Evolutionary conservation across 1,140 invertebrate genomes (phyloP), one percentile per base, ranked within the genome.

Genomic region (Druon quercuslanigerum): DNA sequence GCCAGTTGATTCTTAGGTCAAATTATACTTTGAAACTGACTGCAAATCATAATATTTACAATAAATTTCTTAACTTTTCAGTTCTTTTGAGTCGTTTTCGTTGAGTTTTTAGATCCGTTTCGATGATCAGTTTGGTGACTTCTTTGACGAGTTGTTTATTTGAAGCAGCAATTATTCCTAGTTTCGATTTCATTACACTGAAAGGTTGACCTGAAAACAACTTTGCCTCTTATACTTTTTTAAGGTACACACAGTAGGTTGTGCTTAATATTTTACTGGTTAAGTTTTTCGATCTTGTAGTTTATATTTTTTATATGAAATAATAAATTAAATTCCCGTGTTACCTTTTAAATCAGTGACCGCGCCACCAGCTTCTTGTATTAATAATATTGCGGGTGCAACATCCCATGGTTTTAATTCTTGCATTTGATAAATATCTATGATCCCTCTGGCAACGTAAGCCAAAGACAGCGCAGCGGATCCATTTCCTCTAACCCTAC

Each of bases 301-400:
- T 56, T 57, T 33, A 56, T 25, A 8, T 14, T 51, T 74, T 19
- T 54, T n/a, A 9, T 16, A 52, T 20, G 56, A 11, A 13, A 13
- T 52, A 16, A 71, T 1, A 50, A 40, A 51, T 33, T 54, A 54
- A 17, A 9, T 54, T 19, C 2, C 6, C 16, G 25, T 56, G 8
- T 54, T 86, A 94, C 95, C 94, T 86, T 92, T 92, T 8, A 94
- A 92, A 85, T 96, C 93, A 25, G 93, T 88, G 8, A 96, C 87
- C 73, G 88, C 85, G 13, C 95, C 96, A n/a, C 96, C 96, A 57
- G 96, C 96, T 92, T 97, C 96, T 75, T 88, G 87, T 8, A 96
- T 87, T 51, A 97, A 94, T 17, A 97, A 85, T 51, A 91, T 91
- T 17, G 93, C 95, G 25, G 94, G 95, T 33, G 94, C 94, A 16